These are phyloP conservation scores for Corythaeola cristata DNA, from an alignment of 2,113 vertebrate species.

Conservation along the genomic window DNA sequence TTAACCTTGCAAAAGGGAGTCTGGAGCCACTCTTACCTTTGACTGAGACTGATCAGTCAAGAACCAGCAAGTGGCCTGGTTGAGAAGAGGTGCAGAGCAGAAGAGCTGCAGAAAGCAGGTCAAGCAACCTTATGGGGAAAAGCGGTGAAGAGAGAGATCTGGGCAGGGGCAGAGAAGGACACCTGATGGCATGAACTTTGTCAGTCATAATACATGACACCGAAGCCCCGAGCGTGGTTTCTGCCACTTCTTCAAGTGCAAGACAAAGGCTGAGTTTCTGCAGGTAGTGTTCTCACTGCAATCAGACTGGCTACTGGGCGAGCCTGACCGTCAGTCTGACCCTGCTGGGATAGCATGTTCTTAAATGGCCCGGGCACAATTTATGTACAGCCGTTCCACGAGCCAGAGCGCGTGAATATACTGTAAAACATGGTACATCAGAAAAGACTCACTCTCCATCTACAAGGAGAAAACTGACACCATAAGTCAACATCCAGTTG, in stretches of 20 bases:
- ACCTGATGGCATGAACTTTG: neutral
- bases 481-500: slow-evolving; percentile 27
- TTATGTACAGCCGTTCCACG: neutral
- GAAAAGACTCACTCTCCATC: neutral
- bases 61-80: neutral
- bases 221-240: neutral
- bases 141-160: neutral
- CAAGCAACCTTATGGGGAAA: neutral
- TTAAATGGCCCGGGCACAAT: neutral
- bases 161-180: neutral
- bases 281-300: neutral
- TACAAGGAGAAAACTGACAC: slow-evolving; percentile 48
- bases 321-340: neutral
- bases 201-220: neutral
- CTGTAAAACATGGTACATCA: neutral
- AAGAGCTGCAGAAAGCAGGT: neutral
- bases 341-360: neutral
- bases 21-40: neutral
- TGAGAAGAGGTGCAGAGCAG: neutral
- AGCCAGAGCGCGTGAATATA: neutral
- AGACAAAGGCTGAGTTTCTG: neutral
- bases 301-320: neutral
- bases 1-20: neutral
- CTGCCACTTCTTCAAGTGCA: neutral
- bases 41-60: neutral